These are phyloP conservation scores for Pachyramphus minor DNA, from an alignment of 2,113 vertebrate genomes.

Conservation along the genomic window DNA sequence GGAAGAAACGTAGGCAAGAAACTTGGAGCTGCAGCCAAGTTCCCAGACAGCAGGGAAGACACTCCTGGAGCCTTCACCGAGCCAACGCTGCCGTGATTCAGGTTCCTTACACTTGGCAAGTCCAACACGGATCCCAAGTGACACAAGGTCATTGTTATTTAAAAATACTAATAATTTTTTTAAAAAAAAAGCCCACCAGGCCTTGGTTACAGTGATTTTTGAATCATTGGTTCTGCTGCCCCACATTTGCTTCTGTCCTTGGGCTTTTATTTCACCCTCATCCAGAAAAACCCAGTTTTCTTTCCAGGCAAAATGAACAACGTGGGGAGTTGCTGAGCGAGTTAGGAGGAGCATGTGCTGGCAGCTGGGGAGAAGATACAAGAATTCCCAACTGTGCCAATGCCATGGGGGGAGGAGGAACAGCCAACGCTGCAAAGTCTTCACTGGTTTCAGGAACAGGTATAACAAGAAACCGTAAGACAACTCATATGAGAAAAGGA, in stretches of 20 bases:
- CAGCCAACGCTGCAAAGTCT: constrained; percentile 55
- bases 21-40: constrained; percentile 4
- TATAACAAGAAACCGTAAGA: constrained; percentile 61
- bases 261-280: neutral
- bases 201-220: neutral
- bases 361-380: constrained; percentile 49
- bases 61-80: neutral
- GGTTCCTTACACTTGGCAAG: neutral
- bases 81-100: neutral
- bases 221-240: neutral
- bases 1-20: constrained; percentile 1
- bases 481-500: constrained; percentile 26
- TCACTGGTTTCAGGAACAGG: constrained; percentile 61
- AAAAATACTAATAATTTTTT: neutral
- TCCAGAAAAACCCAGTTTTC: neutral
- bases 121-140: neutral
- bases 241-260: rapidly evolving
- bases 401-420: constrained; percentile 70
- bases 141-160: neutral
- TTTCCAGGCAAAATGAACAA: neutral
- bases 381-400: constrained; percentile 35
- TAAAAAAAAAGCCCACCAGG: neutral
- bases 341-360: constrained; percentile 7
- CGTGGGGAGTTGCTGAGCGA: neutral
- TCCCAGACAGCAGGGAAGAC: constrained; percentile 35